Percentiles rank a stretch among this genome's conserved stretches.
phyloP scores from a whole-genome alignment of 2,888 invertebrate species.

The Linnaemya vulpina region DNA sequence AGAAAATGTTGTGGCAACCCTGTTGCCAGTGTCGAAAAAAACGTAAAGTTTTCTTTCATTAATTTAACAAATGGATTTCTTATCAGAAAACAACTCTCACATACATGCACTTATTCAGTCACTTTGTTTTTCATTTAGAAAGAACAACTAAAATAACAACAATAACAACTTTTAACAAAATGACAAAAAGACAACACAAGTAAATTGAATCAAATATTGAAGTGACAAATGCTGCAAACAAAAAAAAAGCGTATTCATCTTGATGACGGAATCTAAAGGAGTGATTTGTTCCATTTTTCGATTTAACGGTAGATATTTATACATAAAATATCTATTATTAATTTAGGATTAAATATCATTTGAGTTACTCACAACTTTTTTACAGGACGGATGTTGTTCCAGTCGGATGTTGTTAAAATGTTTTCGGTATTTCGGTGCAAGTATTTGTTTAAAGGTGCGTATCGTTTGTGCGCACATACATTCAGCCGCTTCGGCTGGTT shows the following conservation, averaged over 20 bases:
- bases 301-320: background rate
- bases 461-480: no score
- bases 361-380: no score
- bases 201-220: constrained; percentile 66
- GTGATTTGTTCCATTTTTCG: background rate
- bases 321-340: background rate
- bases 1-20: background rate
- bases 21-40: constrained; percentile 1
- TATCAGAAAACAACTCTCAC: constrained; percentile 63
- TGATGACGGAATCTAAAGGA: constrained; percentile 20
- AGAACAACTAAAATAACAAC: constrained; percentile 29
- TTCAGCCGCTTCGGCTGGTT: no score
- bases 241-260: constrained; percentile 5
- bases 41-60: constrained; percentile 48
- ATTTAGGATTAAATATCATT: no score
- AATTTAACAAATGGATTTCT: constrained; percentile 72
- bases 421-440: no score
- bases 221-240: constrained; percentile 60
- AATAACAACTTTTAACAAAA: constrained; percentile 26
- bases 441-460: no score
- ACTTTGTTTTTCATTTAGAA: constrained; percentile 19
- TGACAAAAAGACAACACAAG: constrained; percentile 45
- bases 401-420: no score
- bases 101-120: constrained; percentile 48
- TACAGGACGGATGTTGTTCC: no score